Base-by-base conservation (phyloP, 2,888 invertebrate species). In the Cosmorhoe ocellata region DNA sequence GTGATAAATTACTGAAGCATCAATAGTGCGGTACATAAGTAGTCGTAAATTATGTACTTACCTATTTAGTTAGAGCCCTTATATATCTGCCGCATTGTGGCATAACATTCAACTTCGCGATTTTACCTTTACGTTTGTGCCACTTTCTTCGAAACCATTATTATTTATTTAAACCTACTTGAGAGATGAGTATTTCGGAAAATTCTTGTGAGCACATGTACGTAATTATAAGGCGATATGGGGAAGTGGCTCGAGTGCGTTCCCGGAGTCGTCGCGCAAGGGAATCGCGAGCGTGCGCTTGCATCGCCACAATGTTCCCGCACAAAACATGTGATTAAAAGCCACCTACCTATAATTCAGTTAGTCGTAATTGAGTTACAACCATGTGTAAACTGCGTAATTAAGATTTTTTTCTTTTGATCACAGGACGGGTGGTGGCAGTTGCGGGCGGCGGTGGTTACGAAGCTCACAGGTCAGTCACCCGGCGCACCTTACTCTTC, bases 381-480 rank as follows among this genome's bases (percentile, higher is more conserved):
- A 66, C 76, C 71, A 71, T 71, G 75, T 78, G 71, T 74, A 76
- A 76, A 79, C 61, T 68, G 65, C 55, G 70, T 79, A 84, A 84
- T 82, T 84, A 84, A 81, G 68, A 67, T 75, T 75, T 61, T 69
- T 74, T 63, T 81, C 76, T 76, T 74, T 85, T 84, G 76, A 71
- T 81, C 68, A 61, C 85, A 89, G 87, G 78, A 79, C 74, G 69
- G 71, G 68, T 69, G 69, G 77, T 75, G 74, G 77, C 74, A 72
- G 74, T 69, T 67, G 74, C 76, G 68, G 71, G 78, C 76, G 80
- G 74, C 80, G 74, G 75, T 69, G 71, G 73, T 56, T 55, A 54
- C 59, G 52, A 62, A 78, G 69, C 71, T 69, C 63, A 68, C 74
- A 88, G 89, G 90, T 90, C 78, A 89, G 87, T 90, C 71, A 87